Base-by-base conservation (phyloP, 2,797 vertebrate species). In the Erethizon dorsatum region DNA sequence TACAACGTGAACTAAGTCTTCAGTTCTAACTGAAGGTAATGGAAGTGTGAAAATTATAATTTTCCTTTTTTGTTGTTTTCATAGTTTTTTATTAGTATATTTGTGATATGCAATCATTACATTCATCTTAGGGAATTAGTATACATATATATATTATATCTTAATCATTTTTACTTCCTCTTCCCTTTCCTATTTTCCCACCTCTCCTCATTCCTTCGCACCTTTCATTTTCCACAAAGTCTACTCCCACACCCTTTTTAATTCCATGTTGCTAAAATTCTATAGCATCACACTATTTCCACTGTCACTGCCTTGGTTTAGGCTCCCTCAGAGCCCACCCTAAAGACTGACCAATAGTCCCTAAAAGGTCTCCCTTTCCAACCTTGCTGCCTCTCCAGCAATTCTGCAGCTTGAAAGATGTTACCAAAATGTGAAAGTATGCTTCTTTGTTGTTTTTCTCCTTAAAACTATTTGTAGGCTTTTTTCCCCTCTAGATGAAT, bases 1-100 rank as follows among this genome's bases (percentile, higher is more conserved):
- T n/a, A 71, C 41, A 71, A 9, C n/a, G 17, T 71, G 56, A 79
- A 67, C 33, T 67, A 24, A 79, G 63, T 63, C 37, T 89, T 94
- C 47, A 47, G 0, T 96, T 94, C 94, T 73, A 96, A 73, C 82
- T 56, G 41, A 86, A 33, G 18, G 82, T 83, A 93, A 90, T 54
- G 47, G 13, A 37, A 59, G 26, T 65, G 78, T 63, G 45, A 96
- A 54, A 65, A 31, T 71, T 63, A 41, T 2, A 26, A 75, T 80
- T 78, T 71, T 71, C 18, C 33, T n/a, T 67, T 67, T 71, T 37
- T 22, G 18, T 41, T 37, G 8, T 71, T 37, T 28, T 65, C 33
- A 22, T 41, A 71, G 67, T 71, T 37, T 67, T 71, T 37, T 71
- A 41, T 37, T 20, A 71, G 7, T 71, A 37, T 20, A 8, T 41